phyloP scores from a whole-genome alignment of 2,797 vertebrate species.

The Apogon talboti region DNA sequence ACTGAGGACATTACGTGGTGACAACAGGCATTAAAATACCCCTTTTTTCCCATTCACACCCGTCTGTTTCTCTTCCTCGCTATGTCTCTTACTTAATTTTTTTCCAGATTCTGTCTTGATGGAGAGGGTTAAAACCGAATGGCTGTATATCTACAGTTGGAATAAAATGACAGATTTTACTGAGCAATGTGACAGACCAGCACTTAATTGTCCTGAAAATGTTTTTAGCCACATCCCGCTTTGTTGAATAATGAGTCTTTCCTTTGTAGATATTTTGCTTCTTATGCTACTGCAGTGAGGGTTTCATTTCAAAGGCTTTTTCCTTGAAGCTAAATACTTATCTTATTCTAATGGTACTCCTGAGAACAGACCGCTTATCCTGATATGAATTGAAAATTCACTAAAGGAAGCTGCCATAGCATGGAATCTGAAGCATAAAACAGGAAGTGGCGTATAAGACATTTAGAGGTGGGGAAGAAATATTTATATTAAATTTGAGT shows the following conservation, averaged over 20 bases:
- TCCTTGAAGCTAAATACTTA: constrained; percentile 79
- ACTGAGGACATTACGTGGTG: constrained; percentile 81
- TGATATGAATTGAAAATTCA: constrained; percentile 71
- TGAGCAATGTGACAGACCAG: constrained; percentile 11
- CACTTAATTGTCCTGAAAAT: constrained; percentile 23
- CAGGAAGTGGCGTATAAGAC: constrained; percentile 35
- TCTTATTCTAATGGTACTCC: constrained; percentile 77
- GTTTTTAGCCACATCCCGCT: constrained; percentile 29
- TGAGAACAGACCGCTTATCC: constrained; percentile 70
- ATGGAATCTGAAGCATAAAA: constrained; percentile 63
- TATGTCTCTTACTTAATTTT: constrained; percentile 52
- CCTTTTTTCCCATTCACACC: constrained; percentile 60
- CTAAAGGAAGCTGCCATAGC: constrained; percentile 62
- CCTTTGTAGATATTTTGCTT: constrained; percentile 44
- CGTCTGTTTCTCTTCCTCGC: constrained; percentile 61
- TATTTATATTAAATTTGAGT: constrained; percentile 50
- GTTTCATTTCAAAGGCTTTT: constrained; percentile 73
- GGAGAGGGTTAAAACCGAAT: constrained; percentile 32
- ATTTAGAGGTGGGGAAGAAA: constrained; percentile 38
- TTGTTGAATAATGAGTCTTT: constrained; percentile 53
- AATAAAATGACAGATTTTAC: constrained; percentile 26
- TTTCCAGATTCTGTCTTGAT: constrained; percentile 59
- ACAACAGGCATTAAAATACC: constrained; percentile 82
- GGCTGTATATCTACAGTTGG: constrained; percentile 17
- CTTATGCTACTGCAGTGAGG: constrained; percentile 53